Evolutionary conservation across 1,140 invertebrate genomes (phyloP).

Genomic region (Lithobius niger): DNA sequence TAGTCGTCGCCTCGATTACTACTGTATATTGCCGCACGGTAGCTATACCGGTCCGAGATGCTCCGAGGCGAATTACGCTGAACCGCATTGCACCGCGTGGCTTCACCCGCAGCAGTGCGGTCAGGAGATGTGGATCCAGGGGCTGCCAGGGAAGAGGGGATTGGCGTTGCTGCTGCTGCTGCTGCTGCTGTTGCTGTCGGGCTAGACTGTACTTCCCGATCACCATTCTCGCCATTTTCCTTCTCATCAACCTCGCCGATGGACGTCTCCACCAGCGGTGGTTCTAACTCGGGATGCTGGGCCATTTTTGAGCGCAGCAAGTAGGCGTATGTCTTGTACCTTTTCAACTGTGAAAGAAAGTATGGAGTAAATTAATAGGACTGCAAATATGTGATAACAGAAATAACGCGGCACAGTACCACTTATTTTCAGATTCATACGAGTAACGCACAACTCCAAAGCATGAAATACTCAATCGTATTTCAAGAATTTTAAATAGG

Average conservation of each 20-base stretch:
- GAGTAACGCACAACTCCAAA: no score
- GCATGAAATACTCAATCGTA: no score
- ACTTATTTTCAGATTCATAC: no score
- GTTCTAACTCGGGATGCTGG: slow-evolving; percentile 45
- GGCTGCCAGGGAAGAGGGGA: slow-evolving; percentile 34
- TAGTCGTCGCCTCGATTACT: slow-evolving; percentile 35
- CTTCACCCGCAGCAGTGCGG: slow-evolving; percentile 30
- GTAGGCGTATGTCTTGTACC: slow-evolving; percentile 73
- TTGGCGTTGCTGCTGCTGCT: slow-evolving; percentile 26
- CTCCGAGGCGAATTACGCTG: slow-evolving; percentile 17
- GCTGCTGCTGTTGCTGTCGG: no score
- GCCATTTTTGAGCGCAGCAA: slow-evolving; percentile 59
- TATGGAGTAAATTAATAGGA: no score
- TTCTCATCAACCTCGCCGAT: slow-evolving; percentile 64
- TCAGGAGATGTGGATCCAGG: slow-evolving; percentile 5
- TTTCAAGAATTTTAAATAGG: no score
- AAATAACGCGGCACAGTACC: no score
- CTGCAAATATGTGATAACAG: no score
- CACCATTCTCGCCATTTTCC: slow-evolving; percentile 14
- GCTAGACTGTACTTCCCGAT: slow-evolving; percentile 7
- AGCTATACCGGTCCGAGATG: slow-evolving; percentile 67
- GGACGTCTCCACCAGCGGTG: slow-evolving; percentile 47
- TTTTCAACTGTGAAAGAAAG: slow-evolving; percentile 54
- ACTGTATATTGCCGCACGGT: slow-evolving; percentile 52
- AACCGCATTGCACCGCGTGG: no score